Base-by-base conservation (phyloP, 2,113 vertebrate species). In the Anolis sagrei region DNA sequence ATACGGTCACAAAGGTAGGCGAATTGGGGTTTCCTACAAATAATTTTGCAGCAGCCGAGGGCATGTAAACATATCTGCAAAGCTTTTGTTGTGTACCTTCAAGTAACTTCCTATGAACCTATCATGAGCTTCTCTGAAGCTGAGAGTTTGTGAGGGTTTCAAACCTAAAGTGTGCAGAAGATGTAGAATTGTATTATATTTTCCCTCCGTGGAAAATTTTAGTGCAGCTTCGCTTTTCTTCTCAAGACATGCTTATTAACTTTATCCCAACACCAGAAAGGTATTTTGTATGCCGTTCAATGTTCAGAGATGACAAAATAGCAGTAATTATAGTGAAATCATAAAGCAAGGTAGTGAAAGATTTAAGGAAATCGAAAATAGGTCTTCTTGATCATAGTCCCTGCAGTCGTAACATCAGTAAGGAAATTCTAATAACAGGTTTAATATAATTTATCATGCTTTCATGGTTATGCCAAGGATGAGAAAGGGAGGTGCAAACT, bases 391-490 rank as follows among this genome's bases (percentile, higher is more conserved):
- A 81, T 70, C 64, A 34, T 49, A 6, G 64, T 70, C 16, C 29
- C n/a, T 69, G 66, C 44, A 51, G 49, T 81, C 64, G 49, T 81
- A n/a, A 76, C 19, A 49, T 69, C 44, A 6, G n/a, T 69, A 19
- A 81, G 79, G 3, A 69, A 70, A 70, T 51, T 81, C 29, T 70
- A 70, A 70, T 81, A 81, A 69, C 69, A 68, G 48, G 79, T 81
- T 69, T 51, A 34, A 21, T 81, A 70, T 81, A 69, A 70, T 81
- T 81, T n/a, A 81, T 29, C 29, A 81, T 48, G 7, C 66, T 7
- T 81, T 81, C 44, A 21, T 81, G 79, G 23, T 19, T 3, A 81
- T 34, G 21, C 44, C 29, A 19, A 21, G 32, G n/a, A 69, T 27
- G 44, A 29, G 51, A 80, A 70, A 81, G 19, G 29, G 51, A 81